Conservation (phyloP, 2,113 vertebrate species). For the Microcebus murinus region DNA sequence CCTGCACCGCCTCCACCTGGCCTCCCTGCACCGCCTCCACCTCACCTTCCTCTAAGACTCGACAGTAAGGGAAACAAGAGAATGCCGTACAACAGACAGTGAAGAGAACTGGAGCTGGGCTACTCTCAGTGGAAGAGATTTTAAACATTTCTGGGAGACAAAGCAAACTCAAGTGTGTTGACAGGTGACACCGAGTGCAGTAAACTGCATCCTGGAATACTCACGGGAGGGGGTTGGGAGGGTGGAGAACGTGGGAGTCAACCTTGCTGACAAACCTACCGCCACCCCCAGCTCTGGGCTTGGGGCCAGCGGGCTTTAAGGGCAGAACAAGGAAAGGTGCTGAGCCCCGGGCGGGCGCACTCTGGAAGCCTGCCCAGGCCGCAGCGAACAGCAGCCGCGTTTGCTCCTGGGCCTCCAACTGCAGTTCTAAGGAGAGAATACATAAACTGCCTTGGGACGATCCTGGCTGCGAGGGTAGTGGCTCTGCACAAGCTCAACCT, state of each 20-base stretch:
- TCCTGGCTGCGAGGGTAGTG: neutral
- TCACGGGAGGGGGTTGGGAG: rapidly evolving
- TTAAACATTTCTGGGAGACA: neutral
- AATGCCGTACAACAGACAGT: neutral
- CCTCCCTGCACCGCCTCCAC: no score
- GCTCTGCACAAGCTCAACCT: neutral
- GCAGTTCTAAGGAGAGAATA: neutral
- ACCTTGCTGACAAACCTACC: neutral
- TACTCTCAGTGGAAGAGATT: neutral
- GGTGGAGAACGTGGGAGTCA: neutral
- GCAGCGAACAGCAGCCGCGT: neutral
- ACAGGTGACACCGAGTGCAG: neutral
- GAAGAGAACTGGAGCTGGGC: neutral
- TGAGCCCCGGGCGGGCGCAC: neutral
- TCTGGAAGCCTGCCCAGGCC: neutral
- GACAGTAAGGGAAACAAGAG: neutral
- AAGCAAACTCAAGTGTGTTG: neutral
- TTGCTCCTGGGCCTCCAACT: neutral
- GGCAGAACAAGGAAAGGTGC: neutral
- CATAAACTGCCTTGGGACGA: neutral
- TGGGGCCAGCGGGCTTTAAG: neutral
- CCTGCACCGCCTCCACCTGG: no score
- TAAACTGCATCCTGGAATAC: neutral
- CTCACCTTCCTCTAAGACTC: neutral
- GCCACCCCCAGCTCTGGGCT: neutral